Base-by-base conservation (phyloP, 2,797 vertebrate species). In the Pipistrellus pygmaeus region DNA sequence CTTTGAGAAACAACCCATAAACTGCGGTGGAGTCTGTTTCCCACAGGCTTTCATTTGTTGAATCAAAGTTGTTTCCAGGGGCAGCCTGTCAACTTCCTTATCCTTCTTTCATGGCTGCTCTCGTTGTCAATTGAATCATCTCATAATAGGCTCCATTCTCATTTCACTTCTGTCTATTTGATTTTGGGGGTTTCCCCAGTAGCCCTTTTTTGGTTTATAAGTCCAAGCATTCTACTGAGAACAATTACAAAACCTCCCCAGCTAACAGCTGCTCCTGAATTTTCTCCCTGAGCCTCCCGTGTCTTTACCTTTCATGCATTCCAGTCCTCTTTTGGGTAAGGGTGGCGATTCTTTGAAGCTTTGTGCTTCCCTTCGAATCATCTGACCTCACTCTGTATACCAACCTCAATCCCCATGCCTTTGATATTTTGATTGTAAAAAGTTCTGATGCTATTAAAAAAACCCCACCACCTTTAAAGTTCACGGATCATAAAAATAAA, bases 341-440 rank as follows among this genome's bases (percentile, higher is more conserved):
- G 15, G 32, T 21, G 15, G 27, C 30, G 62, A 13, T 85, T 87
- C 64, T 44, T 25, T 78, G 18, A 85, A 92, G 85, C 88, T 48
- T 72, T 60, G 41, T 60, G 27, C 41, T 82, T 91, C 20, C 44
- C 73, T 81, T 25, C 57, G 81, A 62, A 75, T 77, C 13, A 32
- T 57, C 35, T 46, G 8, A n/a, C 38, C 18, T 87, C 53, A 82
- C 23, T 88, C 51, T 64, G 46, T 27, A 14, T 12, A 66, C 32
- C 60, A 83, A 66, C 6, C 27, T 90, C 75, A 95, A 64, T 18
- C 4, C 18, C n/a, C 27, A 77, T 14, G 38, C n/a, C 44, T 88
- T 72, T 88, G n/a, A 91, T 38, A 72, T 85, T 92, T 71, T 85
- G 14, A 64, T 6, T 87, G 41, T 68, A 53, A 73, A 57, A 64